Evolutionary conservation across 2,797 vertebrate species (phyloP), one percentile per base, ranked within the genome.

Genomic region (Hypotaenidia okinawae): DNA sequence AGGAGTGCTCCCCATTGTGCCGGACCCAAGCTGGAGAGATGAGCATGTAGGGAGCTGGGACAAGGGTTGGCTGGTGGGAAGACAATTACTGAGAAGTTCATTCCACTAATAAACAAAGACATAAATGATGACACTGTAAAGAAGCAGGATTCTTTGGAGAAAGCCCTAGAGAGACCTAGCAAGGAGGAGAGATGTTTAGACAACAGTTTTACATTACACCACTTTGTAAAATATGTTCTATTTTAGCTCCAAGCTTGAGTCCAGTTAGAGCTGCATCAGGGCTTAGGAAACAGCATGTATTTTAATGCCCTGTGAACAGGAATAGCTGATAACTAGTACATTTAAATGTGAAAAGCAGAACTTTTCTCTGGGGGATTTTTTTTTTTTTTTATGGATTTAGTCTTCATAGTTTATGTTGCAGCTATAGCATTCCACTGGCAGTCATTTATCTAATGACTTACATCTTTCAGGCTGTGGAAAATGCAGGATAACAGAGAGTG

Each of bases 271-370:
- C 92, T 95, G 90, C 94, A 94, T 70, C 51, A 95, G 86, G 89
- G 92, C 91, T 96, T 97, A 95, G 90, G 95, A 96, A 98, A 93
- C 59, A 85, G 87, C 90, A 69, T 96, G 94, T 97, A 95, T 97
- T 97, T 97, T 95, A 97, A 97, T 97, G 96, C 94, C 90, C 93
- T 94, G 89, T 96, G 95, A 97, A 90, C 89, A 96, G 90, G 79
- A 97, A 96, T 96, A 92, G 96, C 96, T 96, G 97, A 96, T 97
- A 97, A 97, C 83, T 89, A 92, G 90, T 95, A 93, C 95, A 95
- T 97, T 98, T 96, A 96, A 97, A 97, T 97, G 96, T 97, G 97
- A 97, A 97, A 97, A 97, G 77, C 93, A 95, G 87, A 97, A 94
- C 84, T 94, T 97, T 97, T 96, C 92, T 83, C 84, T 51, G 49